phyloP scores from a whole-genome alignment of 2,888 invertebrate species.

The Spilarctia lutea region DNA sequence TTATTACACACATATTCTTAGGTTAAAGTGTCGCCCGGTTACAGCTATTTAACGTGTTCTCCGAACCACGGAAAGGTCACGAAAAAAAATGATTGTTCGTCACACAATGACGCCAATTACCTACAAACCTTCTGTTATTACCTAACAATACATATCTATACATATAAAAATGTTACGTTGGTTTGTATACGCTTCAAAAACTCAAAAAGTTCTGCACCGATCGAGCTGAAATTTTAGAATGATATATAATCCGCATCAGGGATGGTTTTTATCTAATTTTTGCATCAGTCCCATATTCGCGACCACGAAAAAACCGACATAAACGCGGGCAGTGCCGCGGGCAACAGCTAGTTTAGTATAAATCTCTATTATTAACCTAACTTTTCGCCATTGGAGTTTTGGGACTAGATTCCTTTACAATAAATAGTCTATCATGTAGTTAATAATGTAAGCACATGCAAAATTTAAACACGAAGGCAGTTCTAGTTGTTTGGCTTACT shows the following conservation, averaged over 20 bases:
- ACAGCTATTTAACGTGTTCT: slow-evolving; percentile 17
- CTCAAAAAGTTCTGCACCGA: no score
- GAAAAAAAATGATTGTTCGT: slow-evolving; percentile 10
- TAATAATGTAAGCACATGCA: not conserved
- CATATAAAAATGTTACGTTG: no score
- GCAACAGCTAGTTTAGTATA: no score
- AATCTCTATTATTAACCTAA: not conserved
- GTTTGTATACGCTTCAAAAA: no score
- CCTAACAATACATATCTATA: slow-evolving; percentile 3
- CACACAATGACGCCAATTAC: slow-evolving; percentile 13
- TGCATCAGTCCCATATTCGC: no score
- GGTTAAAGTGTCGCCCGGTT: slow-evolving; percentile 12
- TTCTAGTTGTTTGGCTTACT: not conserved
- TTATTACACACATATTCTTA: not conserved
- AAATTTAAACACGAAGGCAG: not conserved
- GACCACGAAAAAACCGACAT: no score
- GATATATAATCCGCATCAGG: no score
- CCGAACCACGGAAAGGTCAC: slow-evolving; percentile 17
- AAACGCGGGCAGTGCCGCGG: no score
- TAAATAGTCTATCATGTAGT: not conserved
- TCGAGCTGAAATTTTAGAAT: no score
- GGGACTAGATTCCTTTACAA: not conserved
- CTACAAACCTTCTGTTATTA: not conserved
- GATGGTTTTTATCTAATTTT: no score
- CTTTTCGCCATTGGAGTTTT: not conserved